A percentile compares a stretch with the other conserved stretches of the same genome.
These are phyloP conservation scores for Drosophila ficusphila DNA, from an alignment of 1,140 invertebrate genomes.

Conservation along the genomic window DNA sequence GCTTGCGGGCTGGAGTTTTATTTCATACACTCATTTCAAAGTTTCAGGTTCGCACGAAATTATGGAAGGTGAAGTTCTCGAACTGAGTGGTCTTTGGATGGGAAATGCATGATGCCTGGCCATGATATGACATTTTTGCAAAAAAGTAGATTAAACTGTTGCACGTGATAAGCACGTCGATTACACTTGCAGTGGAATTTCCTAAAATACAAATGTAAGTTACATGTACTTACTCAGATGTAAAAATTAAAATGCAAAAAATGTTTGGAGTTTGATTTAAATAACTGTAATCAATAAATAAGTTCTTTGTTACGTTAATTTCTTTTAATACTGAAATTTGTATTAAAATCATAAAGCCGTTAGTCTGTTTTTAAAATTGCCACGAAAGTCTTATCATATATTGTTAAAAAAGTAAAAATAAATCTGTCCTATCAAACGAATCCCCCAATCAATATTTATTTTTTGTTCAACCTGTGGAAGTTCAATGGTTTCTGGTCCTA, in stretches of 20 bases:
- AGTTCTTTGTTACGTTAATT: too few relatives aligned
- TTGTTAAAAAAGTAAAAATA: not conserved
- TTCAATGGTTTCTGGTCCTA: not conserved
- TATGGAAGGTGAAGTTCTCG: slow-evolving; percentile 29
- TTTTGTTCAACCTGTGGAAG: not conserved
- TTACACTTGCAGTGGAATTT: not conserved
- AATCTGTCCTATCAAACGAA: too few relatives aligned
- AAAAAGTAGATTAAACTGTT: slow-evolving; percentile 21
- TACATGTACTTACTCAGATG: too few relatives aligned
- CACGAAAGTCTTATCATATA: too few relatives aligned
- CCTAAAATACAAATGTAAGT: not conserved
- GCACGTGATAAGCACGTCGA: slow-evolving; percentile 9
- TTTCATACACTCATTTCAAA: slow-evolving; percentile 5
- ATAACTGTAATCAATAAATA: too few relatives aligned
- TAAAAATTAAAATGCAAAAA: not conserved
- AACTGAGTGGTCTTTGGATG: slow-evolving; percentile 13
- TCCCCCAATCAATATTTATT: too few relatives aligned
- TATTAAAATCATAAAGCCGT: too few relatives aligned
- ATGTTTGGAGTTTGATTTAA: too few relatives aligned
- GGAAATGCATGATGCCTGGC: slow-evolving; percentile 27
- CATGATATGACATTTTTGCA: slow-evolving; percentile 18
- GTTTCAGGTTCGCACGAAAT: slow-evolving; percentile 41
- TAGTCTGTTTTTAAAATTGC: too few relatives aligned
- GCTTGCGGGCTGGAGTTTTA: slow-evolving; percentile 10
- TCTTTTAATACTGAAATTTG: too few relatives aligned